Conservation (phyloP, 2,888 invertebrate species). For the Drosophila percnosoma region DNA sequence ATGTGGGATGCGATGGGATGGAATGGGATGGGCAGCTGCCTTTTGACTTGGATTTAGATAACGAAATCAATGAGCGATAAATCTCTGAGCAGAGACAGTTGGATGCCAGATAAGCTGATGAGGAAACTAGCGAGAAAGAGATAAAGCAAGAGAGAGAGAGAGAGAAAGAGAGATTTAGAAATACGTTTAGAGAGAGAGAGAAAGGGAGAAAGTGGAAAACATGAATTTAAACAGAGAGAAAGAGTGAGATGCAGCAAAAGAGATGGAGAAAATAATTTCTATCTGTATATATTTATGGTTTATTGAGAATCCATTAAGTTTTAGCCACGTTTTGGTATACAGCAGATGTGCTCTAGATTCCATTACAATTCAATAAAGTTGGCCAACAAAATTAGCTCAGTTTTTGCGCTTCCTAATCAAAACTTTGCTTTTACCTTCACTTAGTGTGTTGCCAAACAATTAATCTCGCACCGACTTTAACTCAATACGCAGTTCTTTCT, state of each 20-base stretch:
- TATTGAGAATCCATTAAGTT: neutral
- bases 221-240: neutral
- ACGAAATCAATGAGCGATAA: slow-evolving; percentile 41
- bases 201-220: neutral
- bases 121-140: neutral
- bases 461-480: neutral
- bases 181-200: neutral
- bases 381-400: neutral
- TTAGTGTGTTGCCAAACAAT: neutral
- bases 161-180: neutral
- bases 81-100: slow-evolving; percentile 15
- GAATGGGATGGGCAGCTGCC: neutral
- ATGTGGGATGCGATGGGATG: too few species aligned
- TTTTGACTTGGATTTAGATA: slow-evolving; percentile 13
- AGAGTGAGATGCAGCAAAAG: neutral
- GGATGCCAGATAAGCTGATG: slow-evolving; percentile 10
- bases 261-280: too few species aligned
- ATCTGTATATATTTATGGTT: neutral
- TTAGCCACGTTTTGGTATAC: neutral
- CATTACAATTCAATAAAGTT: neutral
- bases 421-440: neutral
- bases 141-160: neutral
- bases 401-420: neutral
- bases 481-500: neutral
- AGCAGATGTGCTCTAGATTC: neutral